Conservation (phyloP, 2,113 vertebrate genomes). For the Oenanthe oenanthe region DNA sequence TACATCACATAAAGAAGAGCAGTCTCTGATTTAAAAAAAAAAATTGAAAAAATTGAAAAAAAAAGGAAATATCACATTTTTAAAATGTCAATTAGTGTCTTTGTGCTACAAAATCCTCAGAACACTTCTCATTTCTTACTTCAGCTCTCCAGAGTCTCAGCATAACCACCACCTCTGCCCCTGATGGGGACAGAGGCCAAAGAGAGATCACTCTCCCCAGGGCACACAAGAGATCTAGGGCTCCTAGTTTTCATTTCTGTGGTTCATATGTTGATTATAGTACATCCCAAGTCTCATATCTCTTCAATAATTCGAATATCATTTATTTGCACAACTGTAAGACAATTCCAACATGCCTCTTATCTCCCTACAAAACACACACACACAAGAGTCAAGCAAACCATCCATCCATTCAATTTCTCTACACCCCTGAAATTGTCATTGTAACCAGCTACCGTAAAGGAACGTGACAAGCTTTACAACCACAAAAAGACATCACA, state of each 20-base stretch:
- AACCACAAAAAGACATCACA: background rate
- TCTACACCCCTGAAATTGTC: background rate
- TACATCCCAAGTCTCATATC: background rate
- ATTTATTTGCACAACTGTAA: background rate
- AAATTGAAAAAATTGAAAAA: too few relatives aligned
- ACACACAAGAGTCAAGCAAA: background rate
- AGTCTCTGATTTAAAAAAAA: background rate
- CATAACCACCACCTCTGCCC: background rate
- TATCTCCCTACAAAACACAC: background rate
- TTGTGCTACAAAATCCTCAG: background rate
- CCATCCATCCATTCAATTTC: background rate
- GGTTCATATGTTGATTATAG: background rate
- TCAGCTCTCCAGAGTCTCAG: background rate
- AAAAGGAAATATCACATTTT: background rate
- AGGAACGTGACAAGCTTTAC: background rate
- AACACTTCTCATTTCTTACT: background rate
- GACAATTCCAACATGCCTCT: background rate
- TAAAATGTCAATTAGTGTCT: background rate
- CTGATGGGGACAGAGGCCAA: background rate
- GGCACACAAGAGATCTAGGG: background rate
- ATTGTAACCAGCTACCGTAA: fast-evolving
- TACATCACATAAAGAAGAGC: background rate
- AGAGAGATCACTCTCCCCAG: background rate
- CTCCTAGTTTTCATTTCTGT: background rate
- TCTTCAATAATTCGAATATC: background rate